Evolutionary conservation across 2,888 invertebrate species (phyloP), one percentile per base, ranked within the genome.

Genomic region (Papilio elwesi): DNA sequence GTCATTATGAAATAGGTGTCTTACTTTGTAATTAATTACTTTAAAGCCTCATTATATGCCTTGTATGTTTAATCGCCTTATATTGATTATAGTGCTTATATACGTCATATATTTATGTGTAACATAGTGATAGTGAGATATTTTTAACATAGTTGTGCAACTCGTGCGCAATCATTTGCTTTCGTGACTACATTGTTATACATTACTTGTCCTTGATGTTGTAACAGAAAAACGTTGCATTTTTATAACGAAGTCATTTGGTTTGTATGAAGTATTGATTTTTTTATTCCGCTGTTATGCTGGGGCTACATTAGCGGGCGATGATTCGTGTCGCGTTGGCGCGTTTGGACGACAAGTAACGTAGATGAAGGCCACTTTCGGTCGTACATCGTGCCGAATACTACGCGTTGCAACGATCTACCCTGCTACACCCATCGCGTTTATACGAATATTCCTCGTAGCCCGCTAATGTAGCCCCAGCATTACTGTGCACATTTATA

Each of bases 261-360:
- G 36, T 36, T 57, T 57, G 57, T 13, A 57, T 36, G 12, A 57
- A 57, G 57, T 57, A 57, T 57, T 57, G 57, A 57, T 26, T 26
- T 26, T 57, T 36, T 15, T 13, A 57, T 57, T 57, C 36, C 36
- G 26, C 36, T 57, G 57, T 57, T 57, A 26, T 26, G 26, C 26
- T 26, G 26, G 26, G 26, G 26, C 26, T 26, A 26, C 26, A 26
- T 26, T 2, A 26, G 26, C 26, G 26, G 26, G 26, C 26, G 26
- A 26, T 2, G 26, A 26, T 4, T 26, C 26, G 26, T 26, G 26
- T 26, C 26, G 26, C 26, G 26, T 26, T 26, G 26, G 26, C 26
- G 26, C 26, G 1, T 4, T 26, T n/a, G n/a, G n/a, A n/a, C n/a
- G n/a, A 26, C 26, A 26, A 26, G 26, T 2, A 4, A 26, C 26